Base-by-base conservation (phyloP, 2,888 invertebrate species). In the Ashinkailepas kermadecensis region DNA sequence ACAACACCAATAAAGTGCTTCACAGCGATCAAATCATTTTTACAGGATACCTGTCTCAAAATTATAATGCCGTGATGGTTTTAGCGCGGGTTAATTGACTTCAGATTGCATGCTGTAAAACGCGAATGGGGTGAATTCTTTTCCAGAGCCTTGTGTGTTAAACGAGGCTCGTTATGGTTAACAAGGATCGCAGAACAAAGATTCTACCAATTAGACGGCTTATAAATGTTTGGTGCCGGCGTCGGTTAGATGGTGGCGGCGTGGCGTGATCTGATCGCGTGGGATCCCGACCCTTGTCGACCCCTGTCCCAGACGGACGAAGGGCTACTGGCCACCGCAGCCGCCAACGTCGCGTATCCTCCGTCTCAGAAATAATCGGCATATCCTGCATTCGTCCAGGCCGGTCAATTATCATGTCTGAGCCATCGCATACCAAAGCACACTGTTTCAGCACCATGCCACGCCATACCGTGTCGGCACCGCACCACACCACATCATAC, bases 151-250 rank as follows among this genome's bases (percentile, higher is more conserved):
- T 74, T 74, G 74, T 74, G 74, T 74, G 56, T 74, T 74, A 74
- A 74, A 74, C 74, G 56, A 56, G 74, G 18, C 74, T 74, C 74
- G 74, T 74, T 74, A 74, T 74, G 56, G 74, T 18, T 74, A 74
- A 74, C 74, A 74, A 74, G 74, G 74, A 54, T 18, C 18, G 56
- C 74, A 74, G 74, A 74, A 74, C 74, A 74, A 74, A 74, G 74
- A 74, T 56, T 56, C 18, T 10, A 21, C 74, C 74, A 74, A 74
- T 74, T 74, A 56, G 74, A 56, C n/a, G 74, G 54, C 74, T 18
- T 56, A 56, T 15, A 56, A 74, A 74, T n/a, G 74, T 56, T 25
- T 70, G 39, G 74, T 10, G 21, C 56, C 54, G 54, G 10, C 54
- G 74, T 23, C 9, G 56, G 15, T 59, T 11, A 59, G 15, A 59